phyloP scores from a whole-genome alignment of 2,888 invertebrate species.

The Aphidius colemani region DNA sequence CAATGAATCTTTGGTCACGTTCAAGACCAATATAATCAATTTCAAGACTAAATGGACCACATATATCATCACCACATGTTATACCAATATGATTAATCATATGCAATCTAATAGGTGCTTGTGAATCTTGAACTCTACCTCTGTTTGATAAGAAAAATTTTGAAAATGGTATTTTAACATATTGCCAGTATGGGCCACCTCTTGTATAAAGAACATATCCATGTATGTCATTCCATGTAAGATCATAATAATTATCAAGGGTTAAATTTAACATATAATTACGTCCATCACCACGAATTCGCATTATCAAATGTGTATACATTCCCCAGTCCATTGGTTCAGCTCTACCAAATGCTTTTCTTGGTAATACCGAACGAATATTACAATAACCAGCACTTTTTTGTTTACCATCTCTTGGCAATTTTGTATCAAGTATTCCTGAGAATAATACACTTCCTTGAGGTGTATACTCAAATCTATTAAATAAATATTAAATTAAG shows the following conservation, averaged over 20 bases:
- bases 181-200: conserved; percentile 99
- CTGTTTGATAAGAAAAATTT: conserved; percentile 84
- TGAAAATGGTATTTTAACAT: conserved; percentile 87
- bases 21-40: conserved; percentile 91
- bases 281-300: conserved; percentile 92
- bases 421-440: conserved; percentile 70
- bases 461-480: conserved; percentile 73
- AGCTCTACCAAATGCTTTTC: conserved; percentile 83
- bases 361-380: conserved; percentile 69
- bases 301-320: conserved; percentile 78
- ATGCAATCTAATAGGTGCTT: conserved; percentile 67
- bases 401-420: conserved; percentile 80
- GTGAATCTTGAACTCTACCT: conserved; percentile 85
- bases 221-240: conserved; percentile 88
- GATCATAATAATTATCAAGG: conserved; percentile 77
- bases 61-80: conserved; percentile 72
- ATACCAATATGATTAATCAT: conserved; percentile 79
- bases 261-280: conserved; percentile 83
- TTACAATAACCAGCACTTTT: conserved; percentile 83
- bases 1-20: conserved; percentile 77
- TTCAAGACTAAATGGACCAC: conserved; percentile 87
- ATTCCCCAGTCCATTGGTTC: conserved; percentile 73
- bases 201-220: conserved; percentile 87
- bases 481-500: conserved; percentile 22
- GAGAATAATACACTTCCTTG: conserved; percentile 75